Conservation (phyloP, 2,888 invertebrate species). For the Temnothorax unifasciatus region DNA sequence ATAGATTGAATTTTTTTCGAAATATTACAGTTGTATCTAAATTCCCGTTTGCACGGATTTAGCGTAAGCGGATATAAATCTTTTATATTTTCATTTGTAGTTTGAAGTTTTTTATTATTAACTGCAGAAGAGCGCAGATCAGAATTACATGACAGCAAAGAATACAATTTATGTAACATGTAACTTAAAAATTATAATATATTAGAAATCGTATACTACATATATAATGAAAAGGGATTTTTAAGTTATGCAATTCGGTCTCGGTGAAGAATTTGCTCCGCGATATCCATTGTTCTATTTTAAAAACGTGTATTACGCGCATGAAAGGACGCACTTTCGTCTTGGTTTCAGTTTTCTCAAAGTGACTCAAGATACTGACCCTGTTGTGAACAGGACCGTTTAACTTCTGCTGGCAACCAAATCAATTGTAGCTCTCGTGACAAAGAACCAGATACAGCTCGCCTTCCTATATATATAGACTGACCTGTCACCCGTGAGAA, state of each 20-base stretch:
- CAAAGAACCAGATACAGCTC: constrained; percentile 20
- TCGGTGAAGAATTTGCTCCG: neutral
- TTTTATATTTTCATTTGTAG: constrained; percentile 1
- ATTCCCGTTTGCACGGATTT: neutral
- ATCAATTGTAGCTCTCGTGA: constrained; percentile 29
- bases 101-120: neutral
- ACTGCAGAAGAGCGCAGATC: neutral
- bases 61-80: neutral
- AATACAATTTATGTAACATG: neutral
- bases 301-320: neutral
- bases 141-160: neutral
- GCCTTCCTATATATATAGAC: neutral
- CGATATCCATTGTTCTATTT: neutral
- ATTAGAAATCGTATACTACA: neutral
- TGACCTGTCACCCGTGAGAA: neutral
- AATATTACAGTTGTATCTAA: neutral
- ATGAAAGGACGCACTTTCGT: constrained; percentile 21
- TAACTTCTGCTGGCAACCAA: neutral
- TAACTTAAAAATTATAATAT: neutral
- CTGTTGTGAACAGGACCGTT: neutral
- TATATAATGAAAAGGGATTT: neutral
- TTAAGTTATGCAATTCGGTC: neutral
- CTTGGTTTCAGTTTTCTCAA: constrained; percentile 39
- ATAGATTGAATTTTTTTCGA: neutral
- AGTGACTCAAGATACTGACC: constrained; percentile 13